These are phyloP conservation scores for Aquatica leii DNA, from an alignment of 2,888 invertebrate species.

Conservation along the genomic window DNA sequence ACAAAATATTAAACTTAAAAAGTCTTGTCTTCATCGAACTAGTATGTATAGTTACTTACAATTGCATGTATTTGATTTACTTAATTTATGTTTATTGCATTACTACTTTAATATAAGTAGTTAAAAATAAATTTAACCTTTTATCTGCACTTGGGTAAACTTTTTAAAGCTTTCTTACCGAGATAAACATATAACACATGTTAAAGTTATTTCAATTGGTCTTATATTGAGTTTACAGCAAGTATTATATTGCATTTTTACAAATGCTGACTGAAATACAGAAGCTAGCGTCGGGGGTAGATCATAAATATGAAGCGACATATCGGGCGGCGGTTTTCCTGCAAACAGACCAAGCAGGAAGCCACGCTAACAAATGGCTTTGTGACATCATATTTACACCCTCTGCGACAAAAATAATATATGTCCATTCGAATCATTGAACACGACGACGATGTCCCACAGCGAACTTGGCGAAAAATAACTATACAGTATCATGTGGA, in stretches of 20 bases:
- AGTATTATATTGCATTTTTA: slow-evolving; percentile 9
- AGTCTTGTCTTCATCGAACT: too few relatives aligned
- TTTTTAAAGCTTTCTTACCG: too few relatives aligned
- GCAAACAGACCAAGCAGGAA: slow-evolving; percentile 57
- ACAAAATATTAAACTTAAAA: too few relatives aligned
- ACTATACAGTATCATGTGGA: slow-evolving; percentile 42
- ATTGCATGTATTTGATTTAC: too few relatives aligned
- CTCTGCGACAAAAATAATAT: slow-evolving; percentile 60
- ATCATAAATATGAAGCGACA: slow-evolving; percentile 60
- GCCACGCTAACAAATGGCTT: slow-evolving; percentile 59
- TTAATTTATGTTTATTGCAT: too few relatives aligned
- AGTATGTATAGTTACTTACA: too few relatives aligned
- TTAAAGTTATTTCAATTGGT: too few relatives aligned
- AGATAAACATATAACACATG: too few relatives aligned
- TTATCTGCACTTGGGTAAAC: too few relatives aligned
- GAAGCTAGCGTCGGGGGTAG: slow-evolving; percentile 28
- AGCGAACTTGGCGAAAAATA: slow-evolving; percentile 42
- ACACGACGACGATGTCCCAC: slow-evolving; percentile 55
- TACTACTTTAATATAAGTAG: too few relatives aligned
- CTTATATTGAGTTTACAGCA: too few relatives aligned
- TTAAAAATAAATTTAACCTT: too few relatives aligned
- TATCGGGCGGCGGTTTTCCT: slow-evolving; percentile 60
- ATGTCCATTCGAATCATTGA: slow-evolving; percentile 61
- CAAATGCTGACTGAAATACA: slow-evolving; percentile 27
- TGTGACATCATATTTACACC: slow-evolving; percentile 61